Base-by-base conservation (phyloP, 2,888 invertebrate species). In the Unio pictorum region DNA sequence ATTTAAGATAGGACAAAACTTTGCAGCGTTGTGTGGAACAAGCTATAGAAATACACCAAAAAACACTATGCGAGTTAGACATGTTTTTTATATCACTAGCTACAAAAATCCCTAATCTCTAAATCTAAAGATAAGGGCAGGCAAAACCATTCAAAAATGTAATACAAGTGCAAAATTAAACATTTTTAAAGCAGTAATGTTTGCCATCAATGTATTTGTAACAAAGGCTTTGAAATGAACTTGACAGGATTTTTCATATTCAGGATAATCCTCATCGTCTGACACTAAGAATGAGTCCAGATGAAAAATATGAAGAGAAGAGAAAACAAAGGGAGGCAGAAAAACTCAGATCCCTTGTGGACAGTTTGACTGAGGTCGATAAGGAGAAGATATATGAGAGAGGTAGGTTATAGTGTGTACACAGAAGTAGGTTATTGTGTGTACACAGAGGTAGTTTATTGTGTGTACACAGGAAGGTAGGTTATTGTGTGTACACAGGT, bases 201-300 rank as follows among this genome's bases (percentile, higher is more conserved):
- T 11, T 45, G 2, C 15, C 45, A 45, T 45, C 45, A 15, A 3
- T 26, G 20, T 59, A n/a, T 26, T 23, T 54, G 7, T 30, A 55
- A n/a, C 34, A 45, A 55, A 55, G 23, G n/a, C 7, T 66, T 20
- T 23, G 45, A 45, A 45, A 45, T 45, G 11, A 45, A 45, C 3
- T 15, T 45, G 3, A 45, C 45, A 15, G 45, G 45, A 11, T 17
- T 55, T 60, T 18, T 58, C 58, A 58, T 34, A 67, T 70, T 5
- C 71, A 87, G 88, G 91, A 93, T 17, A 98, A 98, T 88, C 92
- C 91, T 6, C 98, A 98, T 87, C 93, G 93, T 75, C 91, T 97
- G n/a, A 93, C 94, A 1, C 91, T 96, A 84, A 95, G 94, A 0
- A 96, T 98, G 97, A 93, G 93, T 17, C 96, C 97, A 0, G 94